Evolutionary conservation across 2,797 vertebrate species (phyloP).

Genomic region (Onychomys torridus): DNA sequence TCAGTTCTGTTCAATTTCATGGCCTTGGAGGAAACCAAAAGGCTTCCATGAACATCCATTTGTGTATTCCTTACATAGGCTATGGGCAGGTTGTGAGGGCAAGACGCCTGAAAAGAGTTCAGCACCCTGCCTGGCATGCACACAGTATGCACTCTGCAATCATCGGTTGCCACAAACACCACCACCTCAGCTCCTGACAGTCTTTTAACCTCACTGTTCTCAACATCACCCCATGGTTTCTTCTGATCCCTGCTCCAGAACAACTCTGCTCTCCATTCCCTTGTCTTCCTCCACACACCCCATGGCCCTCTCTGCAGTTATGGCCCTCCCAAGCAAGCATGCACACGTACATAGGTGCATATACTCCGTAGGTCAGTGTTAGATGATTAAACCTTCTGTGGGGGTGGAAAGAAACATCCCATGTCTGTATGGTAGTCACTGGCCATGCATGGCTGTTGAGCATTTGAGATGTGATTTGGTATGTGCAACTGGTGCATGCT

Average conservation of each 20-base stretch:
- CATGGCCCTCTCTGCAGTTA: not conserved
- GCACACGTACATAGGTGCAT: not conserved
- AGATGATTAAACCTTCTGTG: not conserved
- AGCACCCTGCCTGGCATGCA: not conserved
- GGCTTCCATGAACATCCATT: not conserved
- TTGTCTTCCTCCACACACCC: not conserved
- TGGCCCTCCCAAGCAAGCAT: not conserved
- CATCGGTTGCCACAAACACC: not conserved
- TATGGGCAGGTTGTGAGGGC: not conserved
- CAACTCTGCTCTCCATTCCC: not conserved
- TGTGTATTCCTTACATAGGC: not conserved
- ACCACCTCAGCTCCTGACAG: not conserved
- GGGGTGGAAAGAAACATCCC: not conserved
- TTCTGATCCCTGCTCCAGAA: not conserved
- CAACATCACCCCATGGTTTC: not conserved
- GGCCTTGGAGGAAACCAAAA: conserved; percentile 10
- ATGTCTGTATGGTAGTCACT: not conserved
- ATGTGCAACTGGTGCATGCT: not conserved
- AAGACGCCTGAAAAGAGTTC: not conserved
- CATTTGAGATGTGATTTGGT: not conserved
- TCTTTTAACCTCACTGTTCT: not conserved
- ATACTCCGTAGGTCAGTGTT: not conserved
- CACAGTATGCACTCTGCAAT: not conserved
- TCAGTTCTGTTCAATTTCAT: not conserved
- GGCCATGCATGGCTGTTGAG: not conserved